Conservation (phyloP, 2,113 vertebrate species). For the Colaptes auratus region DNA sequence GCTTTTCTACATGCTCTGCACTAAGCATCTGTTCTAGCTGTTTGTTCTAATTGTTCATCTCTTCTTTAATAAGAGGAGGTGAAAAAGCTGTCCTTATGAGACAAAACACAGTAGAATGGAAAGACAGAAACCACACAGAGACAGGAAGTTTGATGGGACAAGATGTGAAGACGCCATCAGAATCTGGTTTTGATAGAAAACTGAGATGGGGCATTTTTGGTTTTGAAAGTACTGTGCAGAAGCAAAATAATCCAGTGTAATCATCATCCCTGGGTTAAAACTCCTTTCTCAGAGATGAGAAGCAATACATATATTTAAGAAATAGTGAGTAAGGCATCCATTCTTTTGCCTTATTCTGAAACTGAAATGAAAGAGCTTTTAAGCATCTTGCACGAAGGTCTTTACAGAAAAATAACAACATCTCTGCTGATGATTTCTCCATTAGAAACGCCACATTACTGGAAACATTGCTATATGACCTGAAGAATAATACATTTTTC, state of each 20-base stretch:
- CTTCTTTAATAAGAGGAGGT: neutral
- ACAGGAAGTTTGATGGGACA: neutral
- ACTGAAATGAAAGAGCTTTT: slow-evolving; percentile 43
- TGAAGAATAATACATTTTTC: slow-evolving; percentile 27
- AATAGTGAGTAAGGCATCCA: neutral
- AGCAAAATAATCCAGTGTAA: slow-evolving; percentile 39
- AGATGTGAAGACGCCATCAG: neutral
- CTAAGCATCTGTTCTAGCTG: neutral
- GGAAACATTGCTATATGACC: slow-evolving; percentile 41
- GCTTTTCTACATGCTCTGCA: neutral
- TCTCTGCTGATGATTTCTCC: slow-evolving; percentile 42
- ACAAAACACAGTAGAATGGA: neutral
- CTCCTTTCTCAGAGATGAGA: slow-evolving; percentile 10
- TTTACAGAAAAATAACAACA: slow-evolving; percentile 37
- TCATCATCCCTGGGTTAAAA: slow-evolving; percentile 6
- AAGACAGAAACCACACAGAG: slow-evolving; percentile 3
- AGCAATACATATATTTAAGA: slow-evolving; percentile 29
- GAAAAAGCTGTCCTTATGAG: neutral
- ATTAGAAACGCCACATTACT: slow-evolving; percentile 50
- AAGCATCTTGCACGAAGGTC: slow-evolving; percentile 16
- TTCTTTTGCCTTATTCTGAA: slow-evolving; percentile 22
- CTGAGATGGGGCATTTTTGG: neutral
- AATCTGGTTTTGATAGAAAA: neutral
- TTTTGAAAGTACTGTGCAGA: slow-evolving; percentile 15
- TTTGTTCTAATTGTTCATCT: neutral